These are phyloP conservation scores for Acanthurus tractus DNA, from an alignment of 2,797 vertebrate genomes.

Conservation along the genomic window DNA sequence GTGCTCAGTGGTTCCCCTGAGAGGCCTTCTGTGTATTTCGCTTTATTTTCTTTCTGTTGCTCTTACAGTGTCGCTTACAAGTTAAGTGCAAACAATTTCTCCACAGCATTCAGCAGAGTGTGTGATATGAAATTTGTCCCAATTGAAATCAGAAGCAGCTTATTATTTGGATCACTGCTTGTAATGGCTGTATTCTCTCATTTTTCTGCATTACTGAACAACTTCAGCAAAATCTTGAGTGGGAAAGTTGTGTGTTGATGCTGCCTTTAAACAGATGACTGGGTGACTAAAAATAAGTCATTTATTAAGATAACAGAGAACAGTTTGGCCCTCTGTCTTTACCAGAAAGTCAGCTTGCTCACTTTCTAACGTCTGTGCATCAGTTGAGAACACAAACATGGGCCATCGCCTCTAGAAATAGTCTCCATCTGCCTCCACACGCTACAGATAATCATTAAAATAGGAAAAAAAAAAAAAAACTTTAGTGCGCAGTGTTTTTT, in stretches of 20 bases:
- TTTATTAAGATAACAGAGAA: slow-evolving; percentile 44
- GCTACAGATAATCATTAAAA: slow-evolving; percentile 71
- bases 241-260: slow-evolving; percentile 19
- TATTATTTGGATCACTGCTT: slow-evolving; percentile 65
- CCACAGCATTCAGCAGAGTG: slow-evolving; percentile 45
- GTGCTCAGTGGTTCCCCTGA: slow-evolving; percentile 45
- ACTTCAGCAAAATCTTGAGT: slow-evolving; percentile 45
- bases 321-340: slow-evolving; percentile 20
- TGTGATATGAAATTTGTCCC: slow-evolving; percentile 59
- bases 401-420: slow-evolving; percentile 59
- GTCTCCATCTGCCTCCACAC: slow-evolving; percentile 63
- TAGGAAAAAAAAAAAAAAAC: slow-evolving; percentile 35
- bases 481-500: slow-evolving; percentile 51
- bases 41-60: slow-evolving; percentile 53
- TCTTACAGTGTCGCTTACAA: slow-evolving; percentile 62
- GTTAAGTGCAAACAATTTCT: slow-evolving; percentile 59
- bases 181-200: slow-evolving; percentile 41
- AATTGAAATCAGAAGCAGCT: slow-evolving; percentile 58
- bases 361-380: slow-evolving; percentile 51
- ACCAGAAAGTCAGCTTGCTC: slow-evolving; percentile 21
- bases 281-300: slow-evolving; percentile 26
- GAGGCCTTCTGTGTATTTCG: slow-evolving; percentile 48
- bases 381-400: slow-evolving; percentile 59
- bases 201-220: slow-evolving; percentile 58
- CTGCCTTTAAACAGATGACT: slow-evolving; percentile 20